Conservation (phyloP, 2,797 vertebrate genomes). For the Bradypus variegatus region DNA sequence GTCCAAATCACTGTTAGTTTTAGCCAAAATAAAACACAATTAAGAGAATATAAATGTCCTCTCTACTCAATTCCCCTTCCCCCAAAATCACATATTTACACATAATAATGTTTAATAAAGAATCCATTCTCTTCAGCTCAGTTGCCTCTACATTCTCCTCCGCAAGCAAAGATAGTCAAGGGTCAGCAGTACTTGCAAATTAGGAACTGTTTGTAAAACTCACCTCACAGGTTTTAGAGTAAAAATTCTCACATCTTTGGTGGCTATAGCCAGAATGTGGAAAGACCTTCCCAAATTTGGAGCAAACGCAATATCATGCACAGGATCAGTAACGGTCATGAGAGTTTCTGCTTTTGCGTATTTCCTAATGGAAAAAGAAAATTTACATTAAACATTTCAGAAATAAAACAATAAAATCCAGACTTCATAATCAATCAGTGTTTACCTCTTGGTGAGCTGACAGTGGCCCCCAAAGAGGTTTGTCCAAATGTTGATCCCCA, state of each 20-base stretch:
- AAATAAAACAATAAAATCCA: neutral
- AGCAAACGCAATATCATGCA: conserved; percentile 96
- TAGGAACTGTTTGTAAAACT: conserved; percentile 50
- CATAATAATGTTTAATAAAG: neutral
- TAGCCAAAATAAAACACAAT: conserved; percentile 28
- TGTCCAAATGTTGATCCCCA: neutral
- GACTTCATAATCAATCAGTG: neutral
- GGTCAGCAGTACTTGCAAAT: neutral
- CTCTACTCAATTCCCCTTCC: neutral
- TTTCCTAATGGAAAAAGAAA: conserved; percentile 78
- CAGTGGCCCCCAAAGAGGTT: neutral
- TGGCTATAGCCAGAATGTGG: conserved; percentile 94
- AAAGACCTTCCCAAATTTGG: conserved; percentile 97
- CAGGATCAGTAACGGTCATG: conserved; percentile 93
- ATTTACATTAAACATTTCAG: conserved; percentile 23
- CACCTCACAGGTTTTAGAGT: conserved; percentile 95
- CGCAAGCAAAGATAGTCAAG: conserved; percentile 8
- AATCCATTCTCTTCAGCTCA: neutral
- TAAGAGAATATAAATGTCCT: neutral
- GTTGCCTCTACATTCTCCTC: neutral
- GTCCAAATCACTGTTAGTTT: conserved; percentile 2
- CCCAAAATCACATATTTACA: neutral
- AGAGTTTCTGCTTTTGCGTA: conserved; percentile 95
- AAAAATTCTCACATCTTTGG: conserved; percentile 97
- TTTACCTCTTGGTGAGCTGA: neutral